A percentile compares a stretch with the other conserved stretches of the same genome.
These are phyloP conservation scores for Paguma larvata DNA, from an alignment of 2,797 vertebrate species.

Conservation along the genomic window DNA sequence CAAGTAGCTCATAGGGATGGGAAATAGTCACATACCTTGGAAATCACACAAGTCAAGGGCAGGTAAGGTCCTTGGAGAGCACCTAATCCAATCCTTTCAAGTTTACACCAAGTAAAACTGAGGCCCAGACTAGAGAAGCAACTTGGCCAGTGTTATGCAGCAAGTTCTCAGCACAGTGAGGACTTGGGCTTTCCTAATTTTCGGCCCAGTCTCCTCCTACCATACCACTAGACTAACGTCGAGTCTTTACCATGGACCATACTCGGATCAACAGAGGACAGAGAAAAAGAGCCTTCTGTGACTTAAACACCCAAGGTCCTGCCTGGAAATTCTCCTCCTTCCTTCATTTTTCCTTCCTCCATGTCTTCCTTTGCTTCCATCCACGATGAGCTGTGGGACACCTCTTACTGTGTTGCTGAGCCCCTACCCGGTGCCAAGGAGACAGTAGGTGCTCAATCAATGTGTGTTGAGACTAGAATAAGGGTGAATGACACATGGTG, in stretches of 20 bases:
- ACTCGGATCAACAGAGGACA: not conserved
- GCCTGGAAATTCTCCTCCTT: not conserved
- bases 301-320: not conserved
- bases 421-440: not conserved
- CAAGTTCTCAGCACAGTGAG: not conserved
- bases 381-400: not conserved
- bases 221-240: not conserved
- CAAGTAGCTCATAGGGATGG: not conserved
- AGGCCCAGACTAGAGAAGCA: not conserved
- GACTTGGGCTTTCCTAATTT: not conserved
- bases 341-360: not conserved
- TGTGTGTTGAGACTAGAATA: not conserved
- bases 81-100: not conserved
- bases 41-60: not conserved
- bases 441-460: slow-evolving; percentile 26
- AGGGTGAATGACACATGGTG: not conserved
- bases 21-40: not conserved
- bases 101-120: not conserved
- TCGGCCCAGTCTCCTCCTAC: not conserved
- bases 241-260: not conserved
- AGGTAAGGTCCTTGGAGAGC: not conserved
- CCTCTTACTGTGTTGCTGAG: not conserved
- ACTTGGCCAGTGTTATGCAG: not conserved
- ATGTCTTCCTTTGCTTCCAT: not conserved
- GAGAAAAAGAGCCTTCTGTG: not conserved